Percentiles rank a stretch among this genome's conserved stretches.
These are phyloP conservation scores for Margarornis squamiger DNA, from an alignment of 2,797 vertebrate species.

Conservation along the genomic window DNA sequence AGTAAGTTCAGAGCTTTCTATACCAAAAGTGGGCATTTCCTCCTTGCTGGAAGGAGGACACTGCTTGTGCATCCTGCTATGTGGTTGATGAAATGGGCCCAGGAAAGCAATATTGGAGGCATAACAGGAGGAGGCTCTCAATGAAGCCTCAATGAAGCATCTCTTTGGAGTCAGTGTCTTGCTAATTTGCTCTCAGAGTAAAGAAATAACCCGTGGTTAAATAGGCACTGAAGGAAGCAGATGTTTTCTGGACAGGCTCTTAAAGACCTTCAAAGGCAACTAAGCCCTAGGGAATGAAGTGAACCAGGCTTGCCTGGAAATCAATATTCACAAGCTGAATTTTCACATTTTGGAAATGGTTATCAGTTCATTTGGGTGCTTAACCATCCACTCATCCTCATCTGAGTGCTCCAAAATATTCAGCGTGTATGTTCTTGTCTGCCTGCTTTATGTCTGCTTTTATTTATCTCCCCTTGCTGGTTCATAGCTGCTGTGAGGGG, in stretches of 20 bases:
- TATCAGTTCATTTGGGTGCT: neutral
- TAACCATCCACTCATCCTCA: neutral
- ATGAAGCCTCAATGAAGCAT: neutral
- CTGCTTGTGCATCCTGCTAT: neutral
- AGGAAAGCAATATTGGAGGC: neutral
- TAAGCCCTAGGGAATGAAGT: neutral
- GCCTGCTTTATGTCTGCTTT: neutral
- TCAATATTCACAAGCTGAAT: neutral
- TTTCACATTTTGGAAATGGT: neutral
- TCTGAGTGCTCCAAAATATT: neutral
- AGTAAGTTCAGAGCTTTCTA: neutral
- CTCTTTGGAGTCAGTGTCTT: neutral
- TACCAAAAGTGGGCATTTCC: neutral
- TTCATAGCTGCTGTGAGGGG: neutral
- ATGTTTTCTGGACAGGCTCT: neutral
- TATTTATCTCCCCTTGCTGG: neutral
- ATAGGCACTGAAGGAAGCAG: neutral
- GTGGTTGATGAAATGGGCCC: neutral
- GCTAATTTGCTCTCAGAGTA: neutral
- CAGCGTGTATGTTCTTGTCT: neutral
- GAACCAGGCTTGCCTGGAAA: neutral
- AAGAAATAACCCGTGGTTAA: neutral
- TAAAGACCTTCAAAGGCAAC: neutral
- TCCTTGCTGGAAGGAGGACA: neutral
- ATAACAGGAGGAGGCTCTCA: neutral